A percentile compares a stretch with the other conserved stretches of the same genome.
phyloP scores from a whole-genome alignment of 2,113 vertebrate species.

The Rostratula benghalensis region DNA sequence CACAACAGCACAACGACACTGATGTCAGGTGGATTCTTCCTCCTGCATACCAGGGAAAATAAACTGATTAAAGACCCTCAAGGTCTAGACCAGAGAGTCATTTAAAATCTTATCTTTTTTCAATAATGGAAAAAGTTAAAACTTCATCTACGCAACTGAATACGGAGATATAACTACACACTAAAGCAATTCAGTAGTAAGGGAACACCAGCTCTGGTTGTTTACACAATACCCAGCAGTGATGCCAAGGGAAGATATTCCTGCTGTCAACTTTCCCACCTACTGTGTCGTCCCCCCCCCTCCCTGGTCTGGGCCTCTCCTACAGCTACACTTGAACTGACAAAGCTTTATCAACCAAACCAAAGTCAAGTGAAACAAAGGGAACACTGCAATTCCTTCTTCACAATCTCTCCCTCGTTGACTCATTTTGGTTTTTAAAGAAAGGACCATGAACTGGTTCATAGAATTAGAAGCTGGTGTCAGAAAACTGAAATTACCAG shows the following conservation, averaged over 20 bases:
- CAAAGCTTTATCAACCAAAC: neutral
- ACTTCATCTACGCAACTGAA: neutral
- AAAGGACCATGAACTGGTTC: neutral
- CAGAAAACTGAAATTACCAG: neutral
- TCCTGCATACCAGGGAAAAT: neutral
- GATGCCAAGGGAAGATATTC: neutral
- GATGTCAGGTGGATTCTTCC: neutral
- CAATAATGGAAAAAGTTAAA: neutral
- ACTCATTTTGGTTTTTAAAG: neutral
- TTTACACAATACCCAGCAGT: fast-evolving
- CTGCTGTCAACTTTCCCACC: neutral
- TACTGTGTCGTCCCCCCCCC: neutral
- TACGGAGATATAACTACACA: fast-evolving
- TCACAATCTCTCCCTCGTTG: fast-evolving
- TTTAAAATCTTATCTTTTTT: neutral
- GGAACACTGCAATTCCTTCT: neutral
- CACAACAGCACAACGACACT: neutral
- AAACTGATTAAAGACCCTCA: neutral
- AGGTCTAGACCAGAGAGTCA: neutral
- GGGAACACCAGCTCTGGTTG: neutral
- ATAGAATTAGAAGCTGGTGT: neutral
- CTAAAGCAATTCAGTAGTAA: fast-evolving
- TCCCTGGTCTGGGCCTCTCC: neutral
- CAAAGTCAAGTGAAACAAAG: neutral
- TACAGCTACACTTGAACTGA: neutral